These are phyloP conservation scores for Orchestia grillus DNA, from an alignment of 1,140 invertebrate species.

Conservation along the genomic window DNA sequence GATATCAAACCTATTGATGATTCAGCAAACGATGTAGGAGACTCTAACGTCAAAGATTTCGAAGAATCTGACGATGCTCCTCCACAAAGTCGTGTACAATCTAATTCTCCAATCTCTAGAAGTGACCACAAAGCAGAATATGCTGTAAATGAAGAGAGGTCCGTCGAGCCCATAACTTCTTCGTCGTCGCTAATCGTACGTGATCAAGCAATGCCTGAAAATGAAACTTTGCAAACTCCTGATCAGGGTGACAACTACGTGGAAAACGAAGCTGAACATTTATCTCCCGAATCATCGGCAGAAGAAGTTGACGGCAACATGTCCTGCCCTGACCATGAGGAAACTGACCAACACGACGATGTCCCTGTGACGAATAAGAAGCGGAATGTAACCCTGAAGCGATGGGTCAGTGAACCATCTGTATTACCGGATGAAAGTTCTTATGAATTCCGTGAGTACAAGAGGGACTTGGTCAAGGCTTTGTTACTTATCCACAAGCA, in stretches of 20 bases:
- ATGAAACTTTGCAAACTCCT: background rate
- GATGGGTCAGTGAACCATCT: conserved; percentile 50
- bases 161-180: background rate
- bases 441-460: conserved; percentile 32
- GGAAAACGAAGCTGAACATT: background rate
- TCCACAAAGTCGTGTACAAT: background rate
- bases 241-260: background rate
- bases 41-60: background rate
- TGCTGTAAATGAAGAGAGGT: background rate
- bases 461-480: conserved; percentile 33
- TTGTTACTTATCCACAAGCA: conserved; percentile 40
- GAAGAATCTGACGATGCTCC: background rate
- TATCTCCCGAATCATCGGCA: background rate
- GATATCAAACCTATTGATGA: background rate
- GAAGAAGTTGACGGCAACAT: background rate
- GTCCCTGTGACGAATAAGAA: background rate
- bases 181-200: background rate
- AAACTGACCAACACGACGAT: background rate
- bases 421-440: conserved; percentile 41
- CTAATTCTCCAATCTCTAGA: background rate
- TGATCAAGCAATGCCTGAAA: background rate
- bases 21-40: background rate
- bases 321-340: background rate
- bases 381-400: conserved; percentile 23
- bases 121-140: background rate